Percentiles rank a stretch among this genome's conserved stretches.
Conservation (phyloP, 2,113 vertebrate species). For the Pomatorhinus ruficollis region DNA sequence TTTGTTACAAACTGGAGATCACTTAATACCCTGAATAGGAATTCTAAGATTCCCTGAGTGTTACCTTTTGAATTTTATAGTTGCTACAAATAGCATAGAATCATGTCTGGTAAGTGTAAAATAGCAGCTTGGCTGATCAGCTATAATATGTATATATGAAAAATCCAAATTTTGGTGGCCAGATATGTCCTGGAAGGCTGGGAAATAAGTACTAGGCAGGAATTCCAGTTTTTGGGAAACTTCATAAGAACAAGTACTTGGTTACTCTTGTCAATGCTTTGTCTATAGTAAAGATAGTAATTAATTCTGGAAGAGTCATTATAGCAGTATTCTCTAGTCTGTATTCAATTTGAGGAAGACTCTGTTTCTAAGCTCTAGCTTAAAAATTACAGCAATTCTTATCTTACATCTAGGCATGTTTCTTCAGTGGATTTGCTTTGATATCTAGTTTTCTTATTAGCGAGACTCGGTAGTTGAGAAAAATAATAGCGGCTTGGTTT, state of each 20-base stretch:
- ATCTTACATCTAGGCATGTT: not conserved
- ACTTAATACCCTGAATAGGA: not conserved
- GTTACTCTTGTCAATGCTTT: not conserved
- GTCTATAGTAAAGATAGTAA: not conserved
- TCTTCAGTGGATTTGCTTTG: not conserved
- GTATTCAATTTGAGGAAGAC: not conserved
- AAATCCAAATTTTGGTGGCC: not conserved
- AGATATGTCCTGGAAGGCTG: not conserved
- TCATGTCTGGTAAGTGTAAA: not conserved
- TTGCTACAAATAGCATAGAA: not conserved
- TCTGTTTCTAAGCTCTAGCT: not conserved
- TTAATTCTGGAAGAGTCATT: not conserved
- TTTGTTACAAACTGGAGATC: not conserved
- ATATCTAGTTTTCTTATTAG: not conserved
- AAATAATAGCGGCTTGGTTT: not conserved
- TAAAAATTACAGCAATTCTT: not conserved
- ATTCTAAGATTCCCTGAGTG: not conserved
- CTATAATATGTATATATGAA: fast-evolving
- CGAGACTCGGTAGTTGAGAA: fast-evolving
- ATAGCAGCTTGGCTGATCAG: not conserved
- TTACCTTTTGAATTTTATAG: not conserved
- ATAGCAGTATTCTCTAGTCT: not conserved
- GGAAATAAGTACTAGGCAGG: not conserved
- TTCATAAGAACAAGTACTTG: not conserved
- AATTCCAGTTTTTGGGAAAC: not conserved